phyloP scores from a whole-genome alignment of 92 coral and sea anemone genomes.

The Montipora capitata region DNA sequence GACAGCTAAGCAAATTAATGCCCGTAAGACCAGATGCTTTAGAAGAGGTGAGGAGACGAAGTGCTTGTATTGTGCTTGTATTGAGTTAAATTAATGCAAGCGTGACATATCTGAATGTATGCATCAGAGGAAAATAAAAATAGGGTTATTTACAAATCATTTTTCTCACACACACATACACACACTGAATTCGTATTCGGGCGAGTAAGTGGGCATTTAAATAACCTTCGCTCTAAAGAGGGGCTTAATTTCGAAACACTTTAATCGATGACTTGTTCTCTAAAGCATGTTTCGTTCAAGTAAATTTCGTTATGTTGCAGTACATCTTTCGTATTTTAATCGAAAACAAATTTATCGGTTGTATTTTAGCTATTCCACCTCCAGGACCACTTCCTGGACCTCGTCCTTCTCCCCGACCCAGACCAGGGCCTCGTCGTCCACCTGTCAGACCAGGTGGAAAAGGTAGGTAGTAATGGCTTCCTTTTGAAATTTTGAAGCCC shows the following conservation, averaged over 20 bases:
- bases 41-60: slow-evolving; percentile 64
- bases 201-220: background rate
- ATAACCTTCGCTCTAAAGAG: background rate
- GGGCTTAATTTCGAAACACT: background rate
- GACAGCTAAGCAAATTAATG: slow-evolving; percentile 51
- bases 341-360: background rate
- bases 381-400: slow-evolving; percentile 44
- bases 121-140: background rate
- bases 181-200: background rate
- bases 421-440: slow-evolving; percentile 27
- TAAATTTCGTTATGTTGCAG: background rate
- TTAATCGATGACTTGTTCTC: too few species aligned
- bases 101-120: background rate
- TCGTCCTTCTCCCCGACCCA: slow-evolving; percentile 18
- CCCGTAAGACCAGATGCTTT: slow-evolving; percentile 78
- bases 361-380: slow-evolving; percentile 16
- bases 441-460: slow-evolving; percentile 74
- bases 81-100: background rate
- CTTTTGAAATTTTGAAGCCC: slow-evolving; percentile 24
- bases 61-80: background rate
- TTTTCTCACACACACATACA: background rate
- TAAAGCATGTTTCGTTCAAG: too few species aligned
- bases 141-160: too few species aligned
- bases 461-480: slow-evolving; percentile 32
- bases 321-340: background rate